Evolutionary conservation across 2,888 invertebrate species (phyloP).

Genomic region (Cephonodes hylas): DNA sequence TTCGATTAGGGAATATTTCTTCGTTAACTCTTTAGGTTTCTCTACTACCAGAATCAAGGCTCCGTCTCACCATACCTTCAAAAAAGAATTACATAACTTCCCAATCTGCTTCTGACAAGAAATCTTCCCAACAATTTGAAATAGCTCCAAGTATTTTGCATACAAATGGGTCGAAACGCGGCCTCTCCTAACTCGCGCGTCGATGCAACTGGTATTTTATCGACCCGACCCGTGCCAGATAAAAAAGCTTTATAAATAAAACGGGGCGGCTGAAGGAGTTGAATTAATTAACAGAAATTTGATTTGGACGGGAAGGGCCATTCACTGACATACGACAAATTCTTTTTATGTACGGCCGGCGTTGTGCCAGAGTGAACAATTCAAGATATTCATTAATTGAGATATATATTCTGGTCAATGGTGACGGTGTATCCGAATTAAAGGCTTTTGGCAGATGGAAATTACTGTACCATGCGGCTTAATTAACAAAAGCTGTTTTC

Average conservation of each 20-base stretch:
- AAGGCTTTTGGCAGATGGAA: too few relatives aligned
- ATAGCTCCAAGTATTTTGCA: not conserved
- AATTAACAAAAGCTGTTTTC: not conserved
- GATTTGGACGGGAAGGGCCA: conserved; percentile 54
- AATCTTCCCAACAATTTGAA: not conserved
- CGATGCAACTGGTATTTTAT: conserved; percentile 59
- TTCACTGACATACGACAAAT: conserved; percentile 67
- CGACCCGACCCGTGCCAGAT: conserved; percentile 73
- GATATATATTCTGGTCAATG: not conserved
- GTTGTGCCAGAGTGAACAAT: conserved; percentile 35
- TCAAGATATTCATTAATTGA: not conserved
- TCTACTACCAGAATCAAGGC: not conserved
- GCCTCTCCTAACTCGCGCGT: conserved; percentile 26
- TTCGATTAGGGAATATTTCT: too few relatives aligned
- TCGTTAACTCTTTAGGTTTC: too few relatives aligned
- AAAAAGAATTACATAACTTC: not conserved
- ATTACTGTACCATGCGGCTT: not conserved
- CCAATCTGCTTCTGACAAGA: not conserved
- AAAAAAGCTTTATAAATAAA: conserved; percentile 61
- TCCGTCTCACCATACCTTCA: not conserved
- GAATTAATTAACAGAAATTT: conserved; percentile 76
- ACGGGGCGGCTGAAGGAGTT: conserved; percentile 67
- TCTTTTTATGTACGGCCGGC: conserved; percentile 48
- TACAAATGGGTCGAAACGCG: conserved; percentile 21
- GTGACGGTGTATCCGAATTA: too few relatives aligned